Base-by-base conservation (phyloP, 1,140 invertebrate species). In the Phymastichus coffea region DNA sequence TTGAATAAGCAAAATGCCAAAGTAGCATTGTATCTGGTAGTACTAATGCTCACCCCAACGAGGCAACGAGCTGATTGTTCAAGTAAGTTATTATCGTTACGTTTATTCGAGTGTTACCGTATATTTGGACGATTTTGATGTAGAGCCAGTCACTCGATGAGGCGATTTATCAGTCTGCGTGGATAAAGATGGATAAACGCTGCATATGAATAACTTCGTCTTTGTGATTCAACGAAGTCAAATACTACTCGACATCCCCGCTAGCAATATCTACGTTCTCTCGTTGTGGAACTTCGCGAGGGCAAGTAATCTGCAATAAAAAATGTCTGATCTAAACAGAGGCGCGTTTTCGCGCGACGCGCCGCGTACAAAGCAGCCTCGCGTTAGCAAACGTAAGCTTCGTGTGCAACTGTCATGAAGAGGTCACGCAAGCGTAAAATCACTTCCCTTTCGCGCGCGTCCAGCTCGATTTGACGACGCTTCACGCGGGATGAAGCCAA, bases 221-320 rank as follows among this genome's bases (percentile, higher is more conserved):
- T 44, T 55, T 19, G 33, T 55, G 52, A 55, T 55, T 14, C 52
- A 55, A 14, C 40, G 52, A 17, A 33, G 26, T 12, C 52, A 55
- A 15, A 30, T 8, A 8, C 52, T 26, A 8, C 15, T 55, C 6
- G 7, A 38, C 7, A 55, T 55, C n/a, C 43, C 38, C 10, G 40
- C 52, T n/a, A 40, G 52, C 2, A 55, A 55, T 25, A 30, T 55
- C 17, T 55, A 55, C 10, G 28, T 33, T 9, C 26, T 55, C 7
- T 55, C 52, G 0, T 33, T 55, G 28, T 8, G 20, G n/a, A 55
- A 33, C 22, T 55, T 55, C 12, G 44, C 22, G 26, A 44, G 23
- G 41, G 52, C 17, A 35, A 22, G 25, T 44, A 12, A 7, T 33
- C n/a, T n/a, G n/a, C n/a, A n/a, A n/a, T n/a, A n/a, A n/a, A n/a